A percentile compares a stretch with the other conserved stretches of the same genome.
These are phyloP conservation scores for Aurelia coerulea DNA, from an alignment of 30 jellyfish, hydroid and myxozoan genomes.

Conservation along the genomic window DNA sequence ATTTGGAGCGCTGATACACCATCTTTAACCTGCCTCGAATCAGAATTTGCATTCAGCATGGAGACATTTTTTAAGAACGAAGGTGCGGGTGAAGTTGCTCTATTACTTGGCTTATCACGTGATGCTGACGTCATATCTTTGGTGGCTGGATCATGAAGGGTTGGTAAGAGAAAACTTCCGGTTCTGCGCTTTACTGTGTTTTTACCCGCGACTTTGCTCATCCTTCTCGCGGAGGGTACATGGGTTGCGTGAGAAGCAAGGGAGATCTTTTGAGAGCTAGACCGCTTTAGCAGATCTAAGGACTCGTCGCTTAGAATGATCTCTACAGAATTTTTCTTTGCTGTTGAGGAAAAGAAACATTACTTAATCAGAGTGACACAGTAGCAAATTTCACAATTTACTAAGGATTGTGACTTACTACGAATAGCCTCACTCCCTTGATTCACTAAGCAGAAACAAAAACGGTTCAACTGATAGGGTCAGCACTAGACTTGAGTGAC, in stretches of 20 bases:
- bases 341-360: not conserved
- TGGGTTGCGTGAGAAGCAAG: not conserved
- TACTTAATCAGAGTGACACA: not conserved
- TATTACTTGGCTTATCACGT: not conserved
- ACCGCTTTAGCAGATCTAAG: not conserved
- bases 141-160: conserved; percentile 12
- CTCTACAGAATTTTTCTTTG: conserved; percentile 14
- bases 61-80: not conserved
- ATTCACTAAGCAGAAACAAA: no score
- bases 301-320: conserved; percentile 4
- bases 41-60: no score
- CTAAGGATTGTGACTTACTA: no score
- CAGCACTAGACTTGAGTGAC: no score
- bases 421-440: no score
- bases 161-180: conserved; percentile 6
- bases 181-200: not conserved
- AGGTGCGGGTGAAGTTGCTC: not conserved
- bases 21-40: no score
- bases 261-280: not conserved
- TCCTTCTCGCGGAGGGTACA: not conserved
- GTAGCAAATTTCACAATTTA: not conserved
- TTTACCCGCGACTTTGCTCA: conserved; percentile 4
- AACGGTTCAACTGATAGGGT: no score
- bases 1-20: no score
- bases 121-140: not conserved